Conservation (phyloP, 2,888 invertebrate species). For the Cordilura impudica region DNA sequence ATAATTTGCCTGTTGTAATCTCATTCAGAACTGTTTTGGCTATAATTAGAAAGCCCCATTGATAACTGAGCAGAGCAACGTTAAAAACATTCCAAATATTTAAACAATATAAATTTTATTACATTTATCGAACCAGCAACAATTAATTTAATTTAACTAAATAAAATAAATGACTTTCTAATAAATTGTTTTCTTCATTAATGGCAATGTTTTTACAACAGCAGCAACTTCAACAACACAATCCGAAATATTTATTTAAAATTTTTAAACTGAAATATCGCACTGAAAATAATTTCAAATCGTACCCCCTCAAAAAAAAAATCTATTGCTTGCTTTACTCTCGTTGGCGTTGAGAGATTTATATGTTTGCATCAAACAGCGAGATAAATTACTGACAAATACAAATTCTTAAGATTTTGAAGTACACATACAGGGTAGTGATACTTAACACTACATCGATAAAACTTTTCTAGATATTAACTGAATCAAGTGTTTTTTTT, state of each 20-base stretch:
- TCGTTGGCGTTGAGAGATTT: conserved; percentile 71
- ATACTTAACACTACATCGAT: neutral
- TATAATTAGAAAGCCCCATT: neutral
- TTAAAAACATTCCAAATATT: neutral
- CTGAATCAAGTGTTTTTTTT: neutral
- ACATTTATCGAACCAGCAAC: conserved; percentile 42
- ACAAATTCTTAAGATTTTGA: conserved; percentile 38
- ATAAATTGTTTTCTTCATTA: conserved; percentile 39
- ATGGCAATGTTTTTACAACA: conserved; percentile 23
- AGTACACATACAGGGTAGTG: neutral
- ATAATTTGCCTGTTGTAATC: neutral
- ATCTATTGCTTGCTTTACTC: conserved; percentile 29
- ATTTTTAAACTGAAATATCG: conserved; percentile 71
- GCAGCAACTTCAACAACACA: conserved; percentile 51
- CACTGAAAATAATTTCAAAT: conserved; percentile 53
- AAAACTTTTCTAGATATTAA: neutral
- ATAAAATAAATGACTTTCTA: conserved; percentile 58
- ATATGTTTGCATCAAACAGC: conserved; percentile 75
- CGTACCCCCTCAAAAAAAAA: neutral
- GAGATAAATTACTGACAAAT: conserved; percentile 73
- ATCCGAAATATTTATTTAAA: conserved; percentile 74
- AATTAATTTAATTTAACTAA: conserved; percentile 60
- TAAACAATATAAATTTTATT: conserved; percentile 52
- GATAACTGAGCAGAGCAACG: neutral
- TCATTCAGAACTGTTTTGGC: neutral